These are phyloP conservation scores for Bhutanitis thaidina DNA, from an alignment of 2,888 invertebrate species.

Conservation along the genomic window DNA sequence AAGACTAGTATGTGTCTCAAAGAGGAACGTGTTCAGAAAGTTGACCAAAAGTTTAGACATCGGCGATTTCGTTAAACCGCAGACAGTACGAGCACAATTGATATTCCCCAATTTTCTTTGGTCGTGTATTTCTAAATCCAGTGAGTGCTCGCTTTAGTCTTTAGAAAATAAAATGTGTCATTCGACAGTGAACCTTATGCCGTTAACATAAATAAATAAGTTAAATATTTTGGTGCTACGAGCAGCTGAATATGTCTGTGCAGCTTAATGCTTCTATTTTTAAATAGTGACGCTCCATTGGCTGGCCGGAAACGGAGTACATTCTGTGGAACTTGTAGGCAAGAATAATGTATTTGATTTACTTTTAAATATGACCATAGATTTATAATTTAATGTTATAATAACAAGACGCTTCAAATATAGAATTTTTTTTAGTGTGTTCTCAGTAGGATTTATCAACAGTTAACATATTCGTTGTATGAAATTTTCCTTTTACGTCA, in stretches of 20 bases:
- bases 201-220: not conserved
- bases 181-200: not conserved
- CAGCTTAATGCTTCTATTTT: constrained; percentile 8
- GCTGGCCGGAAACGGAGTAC: constrained; percentile 2
- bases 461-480: too few species aligned
- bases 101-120: constrained; percentile 10
- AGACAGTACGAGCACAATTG: constrained; percentile 5
- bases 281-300: constrained; percentile 4
- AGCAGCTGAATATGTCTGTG: not conserved
- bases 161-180: too few species aligned
- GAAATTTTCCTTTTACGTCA: too few species aligned
- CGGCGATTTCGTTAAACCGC: constrained; percentile 6
- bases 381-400: not conserved
- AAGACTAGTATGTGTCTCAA: not conserved
- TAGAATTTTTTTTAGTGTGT: too few species aligned
- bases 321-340: not conserved
- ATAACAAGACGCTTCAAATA: not conserved
- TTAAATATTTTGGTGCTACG: not conserved
- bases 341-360: not conserved
- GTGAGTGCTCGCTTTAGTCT: not conserved
- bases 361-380: not conserved
- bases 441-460: too few species aligned
- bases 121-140: constrained; percentile 12
- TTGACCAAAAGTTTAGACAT: constrained; percentile 5
- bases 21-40: not conserved